These are phyloP conservation scores for Probaryconus sp. DNA, from an alignment of 1,140 invertebrate species.

Conservation along the genomic window DNA sequence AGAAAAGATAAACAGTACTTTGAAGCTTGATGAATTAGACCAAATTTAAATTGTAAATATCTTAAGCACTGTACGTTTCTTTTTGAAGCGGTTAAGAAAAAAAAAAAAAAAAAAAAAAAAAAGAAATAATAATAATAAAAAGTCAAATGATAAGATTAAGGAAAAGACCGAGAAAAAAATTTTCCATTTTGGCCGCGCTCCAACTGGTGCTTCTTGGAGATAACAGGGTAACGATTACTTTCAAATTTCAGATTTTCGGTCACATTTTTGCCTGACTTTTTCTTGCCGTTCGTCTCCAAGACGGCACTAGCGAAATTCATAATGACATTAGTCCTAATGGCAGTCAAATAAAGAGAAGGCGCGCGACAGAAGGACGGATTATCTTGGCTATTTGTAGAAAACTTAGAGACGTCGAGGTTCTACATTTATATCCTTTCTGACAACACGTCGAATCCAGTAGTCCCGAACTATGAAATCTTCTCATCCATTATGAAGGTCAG, in stretches of 20 bases:
- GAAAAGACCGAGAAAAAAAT: constrained; percentile 45
- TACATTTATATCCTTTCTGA: constrained; percentile 35
- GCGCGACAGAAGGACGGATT: constrained; percentile 11
- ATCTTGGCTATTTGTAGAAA: constrained; percentile 38
- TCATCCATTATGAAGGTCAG: constrained; percentile 53
- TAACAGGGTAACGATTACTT: constrained; percentile 63
- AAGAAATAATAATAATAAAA: too few species aligned
- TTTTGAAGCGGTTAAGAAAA: constrained; percentile 17
- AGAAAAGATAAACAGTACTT: constrained; percentile 8
- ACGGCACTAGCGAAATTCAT: constrained; percentile 4
- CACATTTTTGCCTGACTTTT: constrained; percentile 24
- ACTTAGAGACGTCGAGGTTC: constrained; percentile 7
- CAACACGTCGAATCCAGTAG: constrained; percentile 54
- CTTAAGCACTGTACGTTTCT: constrained; percentile 34
- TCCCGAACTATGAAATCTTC: constrained; percentile 48
- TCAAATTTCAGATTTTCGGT: constrained; percentile 53
- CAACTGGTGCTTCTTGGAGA: constrained; percentile 43
- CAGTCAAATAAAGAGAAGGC: constrained; percentile 32
- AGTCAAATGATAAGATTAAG: constrained; percentile 41
- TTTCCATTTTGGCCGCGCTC: constrained; percentile 37
- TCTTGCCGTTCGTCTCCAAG: constrained; percentile 7
- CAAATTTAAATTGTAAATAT: constrained; percentile 56
- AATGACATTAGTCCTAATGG: constrained; percentile 45
- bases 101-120: too few species aligned
- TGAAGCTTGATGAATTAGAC: constrained; percentile 28